Evolutionary conservation across 2,113 vertebrate species (phyloP), one percentile per base, ranked within the genome.

Genomic region (Cyanoderma ruficeps): DNA sequence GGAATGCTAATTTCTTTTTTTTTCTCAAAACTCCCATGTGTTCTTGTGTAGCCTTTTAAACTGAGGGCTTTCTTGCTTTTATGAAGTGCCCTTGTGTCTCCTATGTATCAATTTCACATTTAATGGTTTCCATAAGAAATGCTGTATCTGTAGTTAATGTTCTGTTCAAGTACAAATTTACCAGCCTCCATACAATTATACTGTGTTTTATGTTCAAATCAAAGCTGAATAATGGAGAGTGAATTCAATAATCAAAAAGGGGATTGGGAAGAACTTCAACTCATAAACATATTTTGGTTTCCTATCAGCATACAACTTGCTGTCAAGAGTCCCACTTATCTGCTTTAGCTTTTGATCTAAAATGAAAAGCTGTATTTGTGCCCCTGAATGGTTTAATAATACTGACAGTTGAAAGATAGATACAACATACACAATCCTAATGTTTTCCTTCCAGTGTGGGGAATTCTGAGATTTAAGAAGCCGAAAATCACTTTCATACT

Each of bases 391-490:
- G 59, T 75, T 80, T 91, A 84, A 68, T 83, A 86, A 83, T 78
- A 64, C 57, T 49, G 53, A 76, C 31, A 93, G 25, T 23, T 84
- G 69, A 82, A 92, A 74, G 50, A 81, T 37, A 85, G 23, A 64
- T 78, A 44, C 53, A 89, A 89, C 37, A 67, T 49, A 84, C 6
- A 22, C 44, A 84, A 55, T 78, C 63, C 64, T 78, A 74, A 93
- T 81, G 60, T 84, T 81, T 78, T 93, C 74, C 44, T 89, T 92
- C 56, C 72, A 78, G 25, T 81, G 37, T 87, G 63, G 27, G 79
- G 28, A 85, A 87, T 85, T 94, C 83, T 95, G 64, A 91, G 31
- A 71, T 89, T 81, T 93, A 77, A 90, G 83, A 87, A 83, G 72
- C 37, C 41, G 52, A 93, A 89, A 91, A 68, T 78, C 53, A 47